Evolutionary conservation across 1,140 invertebrate genomes (phyloP).

Genomic region (Wiebesia pumilae): DNA sequence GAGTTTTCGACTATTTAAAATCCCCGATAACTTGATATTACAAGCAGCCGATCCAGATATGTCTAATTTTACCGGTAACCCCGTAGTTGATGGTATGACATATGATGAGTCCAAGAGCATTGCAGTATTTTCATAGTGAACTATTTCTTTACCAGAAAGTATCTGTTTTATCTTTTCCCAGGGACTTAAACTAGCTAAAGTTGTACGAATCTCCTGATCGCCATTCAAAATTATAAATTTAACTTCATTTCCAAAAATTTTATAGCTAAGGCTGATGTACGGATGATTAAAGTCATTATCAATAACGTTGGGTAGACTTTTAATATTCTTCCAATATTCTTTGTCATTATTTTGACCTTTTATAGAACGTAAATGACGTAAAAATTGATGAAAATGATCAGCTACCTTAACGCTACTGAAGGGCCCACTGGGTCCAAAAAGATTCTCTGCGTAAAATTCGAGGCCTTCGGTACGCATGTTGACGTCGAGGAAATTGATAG

Average conservation of each 20-base stretch:
- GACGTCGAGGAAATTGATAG: slow-evolving; percentile 89
- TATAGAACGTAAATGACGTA: slow-evolving; percentile 76
- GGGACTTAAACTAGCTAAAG: slow-evolving; percentile 80
- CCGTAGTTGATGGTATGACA: slow-evolving; percentile 87
- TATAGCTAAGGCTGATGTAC: slow-evolving; percentile 76
- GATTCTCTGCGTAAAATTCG: slow-evolving; percentile 86
- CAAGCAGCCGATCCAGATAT: slow-evolving; percentile 89
- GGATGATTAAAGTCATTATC: slow-evolving; percentile 79
- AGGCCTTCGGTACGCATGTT: slow-evolving; percentile 88
- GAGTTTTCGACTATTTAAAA: slow-evolving; percentile 76
- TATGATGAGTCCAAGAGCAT: slow-evolving; percentile 91
- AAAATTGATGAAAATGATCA: slow-evolving; percentile 75
- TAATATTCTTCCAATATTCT: slow-evolving; percentile 75
- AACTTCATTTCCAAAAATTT: slow-evolving; percentile 87
- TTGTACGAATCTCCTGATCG: slow-evolving; percentile 79
- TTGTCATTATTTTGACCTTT: slow-evolving; percentile 63
- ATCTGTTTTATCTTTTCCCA: slow-evolving; percentile 81
- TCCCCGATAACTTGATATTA: slow-evolving; percentile 85
- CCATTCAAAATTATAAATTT: slow-evolving; percentile 82
- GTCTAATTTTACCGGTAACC: slow-evolving; percentile 89
- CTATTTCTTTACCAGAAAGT: slow-evolving; percentile 84
- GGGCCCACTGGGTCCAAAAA: slow-evolving; percentile 86
- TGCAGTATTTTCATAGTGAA: slow-evolving; percentile 83
- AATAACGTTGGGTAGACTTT: slow-evolving; percentile 79
- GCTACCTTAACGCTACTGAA: slow-evolving; percentile 80